Conservation (phyloP, 2,888 invertebrate genomes). For the Acrobasis repandana region DNA sequence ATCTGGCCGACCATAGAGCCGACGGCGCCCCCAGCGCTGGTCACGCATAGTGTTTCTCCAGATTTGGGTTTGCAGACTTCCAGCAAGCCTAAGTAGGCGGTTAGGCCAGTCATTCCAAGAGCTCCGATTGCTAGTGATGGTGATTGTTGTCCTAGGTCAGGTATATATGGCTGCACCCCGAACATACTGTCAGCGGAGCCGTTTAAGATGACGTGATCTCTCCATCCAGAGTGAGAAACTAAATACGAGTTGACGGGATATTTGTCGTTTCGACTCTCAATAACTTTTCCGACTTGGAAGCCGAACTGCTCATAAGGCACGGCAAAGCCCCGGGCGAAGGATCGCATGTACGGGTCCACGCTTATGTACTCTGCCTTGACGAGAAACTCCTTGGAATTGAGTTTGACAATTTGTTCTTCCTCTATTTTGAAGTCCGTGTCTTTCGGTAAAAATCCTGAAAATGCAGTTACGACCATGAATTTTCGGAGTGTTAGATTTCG, state of each 20-base stretch:
- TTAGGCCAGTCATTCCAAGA: conserved; percentile 84
- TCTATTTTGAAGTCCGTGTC: conserved; percentile 60
- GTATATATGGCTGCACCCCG: conserved; percentile 49
- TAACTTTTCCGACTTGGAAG: conserved; percentile 72
- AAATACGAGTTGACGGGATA: conserved; percentile 83
- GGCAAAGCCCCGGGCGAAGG: conserved; percentile 47
- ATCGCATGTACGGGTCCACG: conserved; percentile 86
- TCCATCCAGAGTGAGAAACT: conserved; percentile 85
- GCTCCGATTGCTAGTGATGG: conserved; percentile 81
- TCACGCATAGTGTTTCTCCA: conserved; percentile 86
- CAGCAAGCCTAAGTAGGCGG: conserved; percentile 52
- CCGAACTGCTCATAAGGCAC: conserved; percentile 52
- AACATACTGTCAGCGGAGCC: conserved; percentile 43
- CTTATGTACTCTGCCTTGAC: conserved; percentile 84
- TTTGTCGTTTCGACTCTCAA: conserved; percentile 83
- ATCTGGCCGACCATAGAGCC: conserved; percentile 88
- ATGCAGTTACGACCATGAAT: conserved; percentile 44
- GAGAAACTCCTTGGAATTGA: conserved; percentile 77
- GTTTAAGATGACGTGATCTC: conserved; percentile 66
- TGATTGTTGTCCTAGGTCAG: conserved; percentile 74
- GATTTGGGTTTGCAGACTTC: conserved; percentile 85
- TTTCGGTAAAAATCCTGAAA: conserved; percentile 57
- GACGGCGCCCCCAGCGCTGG: conserved; percentile 87
- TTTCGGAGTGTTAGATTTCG: conserved; percentile 37
- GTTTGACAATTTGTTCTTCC: conserved; percentile 57